Evolutionary conservation across 2,888 invertebrate species (phyloP), one percentile per base, ranked within the genome.

Genomic region (Euproctis similis): DNA sequence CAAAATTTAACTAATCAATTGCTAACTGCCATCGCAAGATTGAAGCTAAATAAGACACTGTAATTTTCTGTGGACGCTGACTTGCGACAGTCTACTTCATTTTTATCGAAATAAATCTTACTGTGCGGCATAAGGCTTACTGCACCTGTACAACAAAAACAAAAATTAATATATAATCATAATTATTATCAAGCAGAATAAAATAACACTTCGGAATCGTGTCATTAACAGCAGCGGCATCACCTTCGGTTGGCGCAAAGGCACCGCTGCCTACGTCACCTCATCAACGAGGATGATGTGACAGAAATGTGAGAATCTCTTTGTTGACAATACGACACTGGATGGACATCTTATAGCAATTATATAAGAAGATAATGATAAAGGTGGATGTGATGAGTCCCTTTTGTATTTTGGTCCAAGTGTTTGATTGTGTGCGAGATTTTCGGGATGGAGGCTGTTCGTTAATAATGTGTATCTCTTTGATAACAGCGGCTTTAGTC

Each of bases 321-420:
- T 65, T 64, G 62, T 8, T 65, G 59, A 63, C 66, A 61, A 44
- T 50, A 61, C 51, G 66, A 64, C 65, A 66, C 47, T 54, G 34
- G 47, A 53, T 53, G 52, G 56, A 48, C 46, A 52, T 48, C 55
- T 48, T 45, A 44, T 45, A 43, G 55, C 54, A 57, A 57, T 61
- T 59, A 59, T 45, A 8, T 38, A 36, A 30, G 27, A n/a, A 32
- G 27, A 34, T 53, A 53, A 53, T 53, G 52, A 53, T 28, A 44
- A 12, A 31, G 46, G 36, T 34, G 33, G 40, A 38, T 28, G 27
- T 20, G 42, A 39, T 44, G 47, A 42, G 29, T 39, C n/a, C 17
- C 36, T 42, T 39, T 39, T 18, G 8, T 31, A n/a, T 28, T 32
- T 29, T 22, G 11, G 9, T 8, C n/a, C n/a, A 14, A 26, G 28